Percentiles rank a stretch among this genome's conserved stretches.
Evolutionary conservation across 2,888 invertebrate genomes (phyloP).

Genomic region (Mesoligia furuncula): DNA sequence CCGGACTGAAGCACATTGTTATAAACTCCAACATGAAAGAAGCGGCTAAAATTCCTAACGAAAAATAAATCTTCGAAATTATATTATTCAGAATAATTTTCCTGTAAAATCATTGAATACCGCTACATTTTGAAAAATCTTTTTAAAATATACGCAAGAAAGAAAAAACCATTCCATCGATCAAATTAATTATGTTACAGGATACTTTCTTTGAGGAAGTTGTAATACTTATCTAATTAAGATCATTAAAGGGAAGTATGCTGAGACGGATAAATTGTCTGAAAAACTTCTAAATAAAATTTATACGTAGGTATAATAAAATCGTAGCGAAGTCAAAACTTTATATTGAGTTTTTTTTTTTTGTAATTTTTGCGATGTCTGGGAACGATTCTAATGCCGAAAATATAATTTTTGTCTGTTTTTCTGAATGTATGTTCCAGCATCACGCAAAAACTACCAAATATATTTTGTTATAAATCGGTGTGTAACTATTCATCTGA

Average conservation of each 20-base stretch:
- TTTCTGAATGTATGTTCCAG: neutral
- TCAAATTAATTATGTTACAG: slow-evolving; percentile 67
- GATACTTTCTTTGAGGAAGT: slow-evolving; percentile 63
- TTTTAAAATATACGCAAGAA: slow-evolving; percentile 39
- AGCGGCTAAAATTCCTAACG: neutral
- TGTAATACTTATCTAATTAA: slow-evolving; percentile 58
- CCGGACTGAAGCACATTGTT: neutral
- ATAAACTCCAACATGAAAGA: neutral
- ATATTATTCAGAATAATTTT: slow-evolving; percentile 18
- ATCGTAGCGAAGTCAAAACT: neutral
- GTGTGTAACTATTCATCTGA: too few relatives aligned
- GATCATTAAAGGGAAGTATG: slow-evolving; percentile 47
- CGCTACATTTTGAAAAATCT: slow-evolving; percentile 37
- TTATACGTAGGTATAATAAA: neutral
- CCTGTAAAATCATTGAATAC: slow-evolving; percentile 21
- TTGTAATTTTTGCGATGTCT: neutral
- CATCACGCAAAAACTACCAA: neutral
- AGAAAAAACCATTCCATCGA: slow-evolving; percentile 60
- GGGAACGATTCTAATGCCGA: neutral
- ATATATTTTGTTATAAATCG: neutral
- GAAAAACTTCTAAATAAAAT: slow-evolving; percentile 17
- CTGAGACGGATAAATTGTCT: slow-evolving; percentile 37
- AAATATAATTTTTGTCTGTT: neutral
- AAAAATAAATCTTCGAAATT: slow-evolving; percentile 17
- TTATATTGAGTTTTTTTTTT: neutral